These are phyloP conservation scores for Apaloderma vittatum DNA, from an alignment of 2,113 vertebrate genomes.

Conservation along the genomic window DNA sequence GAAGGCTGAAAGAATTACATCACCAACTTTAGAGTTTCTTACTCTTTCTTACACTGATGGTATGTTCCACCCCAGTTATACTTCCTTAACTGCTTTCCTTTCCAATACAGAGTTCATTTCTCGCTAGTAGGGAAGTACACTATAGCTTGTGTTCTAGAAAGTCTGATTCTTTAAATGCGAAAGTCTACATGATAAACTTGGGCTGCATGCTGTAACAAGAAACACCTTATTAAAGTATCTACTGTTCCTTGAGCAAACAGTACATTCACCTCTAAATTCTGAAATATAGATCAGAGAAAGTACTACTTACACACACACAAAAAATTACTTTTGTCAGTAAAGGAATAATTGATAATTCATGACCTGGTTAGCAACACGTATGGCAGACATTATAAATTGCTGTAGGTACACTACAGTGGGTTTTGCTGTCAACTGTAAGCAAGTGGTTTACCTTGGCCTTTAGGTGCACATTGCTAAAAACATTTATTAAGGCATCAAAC, in stretches of 20 bases:
- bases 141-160: not conserved
- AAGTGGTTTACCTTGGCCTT: not conserved
- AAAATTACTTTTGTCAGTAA: not conserved
- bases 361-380: not conserved
- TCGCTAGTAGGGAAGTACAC: not conserved
- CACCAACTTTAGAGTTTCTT: not conserved
- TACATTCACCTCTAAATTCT: not conserved
- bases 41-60: not conserved
- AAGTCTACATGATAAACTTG: not conserved
- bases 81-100: not conserved
- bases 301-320: not conserved
- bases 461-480: not conserved
- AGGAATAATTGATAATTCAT: not conserved
- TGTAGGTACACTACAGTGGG: not conserved
- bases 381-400: not conserved
- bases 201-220: not conserved
- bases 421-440: not conserved
- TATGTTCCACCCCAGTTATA: not conserved
- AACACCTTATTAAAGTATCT: not conserved
- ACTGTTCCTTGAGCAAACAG: not conserved
- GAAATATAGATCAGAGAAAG: not conserved
- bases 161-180: not conserved
- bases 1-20: not conserved
- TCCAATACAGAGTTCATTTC: not conserved
- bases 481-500: not conserved